phyloP scores from a whole-genome alignment of 1,140 invertebrate genomes.

The Drosophila rhopaloa region DNA sequence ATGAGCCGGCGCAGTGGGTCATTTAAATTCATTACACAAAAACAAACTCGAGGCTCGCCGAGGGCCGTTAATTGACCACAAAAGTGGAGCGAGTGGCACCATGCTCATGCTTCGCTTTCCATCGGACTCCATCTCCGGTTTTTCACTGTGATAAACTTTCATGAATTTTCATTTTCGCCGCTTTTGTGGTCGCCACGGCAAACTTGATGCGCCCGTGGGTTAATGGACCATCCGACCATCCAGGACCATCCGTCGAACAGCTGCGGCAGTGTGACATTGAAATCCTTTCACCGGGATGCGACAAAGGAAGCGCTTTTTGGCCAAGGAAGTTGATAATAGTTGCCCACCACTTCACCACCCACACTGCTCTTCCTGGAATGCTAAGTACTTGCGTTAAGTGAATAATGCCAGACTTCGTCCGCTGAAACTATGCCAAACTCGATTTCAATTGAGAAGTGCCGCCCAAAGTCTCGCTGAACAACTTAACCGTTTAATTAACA shows the following conservation, averaged over 20 bases:
- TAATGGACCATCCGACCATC: conserved; percentile 44
- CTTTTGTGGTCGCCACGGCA: conserved; percentile 58
- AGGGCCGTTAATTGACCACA: conserved; percentile 79
- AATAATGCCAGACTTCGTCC: conserved; percentile 26
- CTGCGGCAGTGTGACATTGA: conserved; percentile 67
- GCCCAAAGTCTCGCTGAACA: conserved; percentile 26
- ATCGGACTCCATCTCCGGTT: conserved; percentile 17
- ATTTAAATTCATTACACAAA: conserved; percentile 80
- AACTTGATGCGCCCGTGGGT: conserved; percentile 65
- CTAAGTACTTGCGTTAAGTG: conserved; percentile 65
- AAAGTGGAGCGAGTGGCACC: conserved; percentile 56
- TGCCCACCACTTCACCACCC: conserved; percentile 5
- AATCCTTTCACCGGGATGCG: conserved; percentile 62
- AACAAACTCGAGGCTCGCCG: conserved; percentile 59
- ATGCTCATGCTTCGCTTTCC: not conserved
- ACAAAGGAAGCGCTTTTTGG: conserved; percentile 32
- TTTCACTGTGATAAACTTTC: conserved; percentile 53
- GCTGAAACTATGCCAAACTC: conserved; percentile 64
- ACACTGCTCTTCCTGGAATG: conserved; percentile 7
- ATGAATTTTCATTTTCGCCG: conserved; percentile 74
- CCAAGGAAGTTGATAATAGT: conserved; percentile 61
- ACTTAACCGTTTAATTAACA: conserved; percentile 68
- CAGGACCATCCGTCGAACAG: conserved; percentile 22
- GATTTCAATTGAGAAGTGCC: conserved; percentile 36
- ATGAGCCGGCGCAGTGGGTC: conserved; percentile 59